Base-by-base conservation (phyloP, 2,797 vertebrate genomes). In the Nannoperca obscura region DNA sequence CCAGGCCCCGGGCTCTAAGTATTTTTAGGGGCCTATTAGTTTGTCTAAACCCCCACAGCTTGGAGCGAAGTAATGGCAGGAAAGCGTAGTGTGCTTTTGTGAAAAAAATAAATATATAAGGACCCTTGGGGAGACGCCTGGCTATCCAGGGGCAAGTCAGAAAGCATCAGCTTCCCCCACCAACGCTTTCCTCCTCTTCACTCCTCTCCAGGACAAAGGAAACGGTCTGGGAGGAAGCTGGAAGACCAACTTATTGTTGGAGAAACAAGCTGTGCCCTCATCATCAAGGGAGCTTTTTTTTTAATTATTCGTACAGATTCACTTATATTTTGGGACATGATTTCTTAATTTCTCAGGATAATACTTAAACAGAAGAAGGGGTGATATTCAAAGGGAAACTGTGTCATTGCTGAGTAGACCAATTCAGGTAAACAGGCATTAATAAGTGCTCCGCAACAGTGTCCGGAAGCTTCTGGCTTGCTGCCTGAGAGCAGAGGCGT, bases 1-100 rank as follows among this genome's bases (percentile, higher is more conserved):
- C 83, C 86, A 72, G 80, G 64, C 84, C 84, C 82, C 44, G 30
- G 77, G 81, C 82, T 90, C 86, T 71, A 84, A 80, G 90, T 96
- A 95, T 96, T 96, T 96, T 95, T 95, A 93, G 94, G 92, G 93
- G 88, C 78, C 89, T 94, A 91, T 94, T 93, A 88, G 91, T 93
- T 94, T 93, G 87, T 93, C 88, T 91, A 93, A 93, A 92, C 91
- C 93, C 91, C 93, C 89, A 83, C 80, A 61, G 89, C 74, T 89
- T 72, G 53, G 67, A 68, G 79, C 82, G 40, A 81, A 93, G 88
- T 89, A 92, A 95, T 93, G 89, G 86, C 93, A 95, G 93, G 94
- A 95, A 95, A 93, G 86, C 73, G 62, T 30, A 10, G 86, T 86
- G 85, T 88, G 91, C 91, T 92, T 91, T 87, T 85, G 79, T 84